Conservation (phyloP, 2,888 invertebrate species). For the Endomychus coccineus region DNA sequence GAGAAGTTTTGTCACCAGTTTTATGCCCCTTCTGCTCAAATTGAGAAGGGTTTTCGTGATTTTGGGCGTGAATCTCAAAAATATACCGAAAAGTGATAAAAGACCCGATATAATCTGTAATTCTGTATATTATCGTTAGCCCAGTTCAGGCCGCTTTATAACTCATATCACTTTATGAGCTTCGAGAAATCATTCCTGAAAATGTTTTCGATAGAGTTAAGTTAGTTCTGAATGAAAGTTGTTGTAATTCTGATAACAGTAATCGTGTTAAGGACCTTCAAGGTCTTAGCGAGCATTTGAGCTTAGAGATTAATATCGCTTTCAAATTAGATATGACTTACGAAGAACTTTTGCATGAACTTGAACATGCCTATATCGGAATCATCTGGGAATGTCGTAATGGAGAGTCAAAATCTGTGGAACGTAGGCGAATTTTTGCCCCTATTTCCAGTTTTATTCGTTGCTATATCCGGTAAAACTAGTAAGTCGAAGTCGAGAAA, state of each 20-base stretch:
- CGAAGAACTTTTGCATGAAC: conserved; percentile 65
- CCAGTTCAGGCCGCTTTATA: conserved; percentile 94
- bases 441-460: too few species aligned
- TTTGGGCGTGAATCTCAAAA: too few species aligned
- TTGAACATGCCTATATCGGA: conserved; percentile 69
- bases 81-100: conserved; percentile 44
- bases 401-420: too few species aligned
- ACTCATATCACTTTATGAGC: conserved; percentile 74
- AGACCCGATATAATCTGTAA: conserved; percentile 45
- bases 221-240: conserved; percentile 78
- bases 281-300: conserved; percentile 73
- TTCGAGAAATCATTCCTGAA: conserved; percentile 67
- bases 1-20: too few species aligned
- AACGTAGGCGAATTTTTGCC: too few species aligned
- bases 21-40: too few species aligned
- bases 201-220: conserved; percentile 47
- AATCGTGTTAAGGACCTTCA: conserved; percentile 73
- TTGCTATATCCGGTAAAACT: too few species aligned
- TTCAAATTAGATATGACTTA: conserved; percentile 86
- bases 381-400: conserved; percentile 97
- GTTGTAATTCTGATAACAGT: conserved; percentile 77
- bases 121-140: conserved; percentile 83
- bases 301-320: conserved; percentile 75
- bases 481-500: too few species aligned
- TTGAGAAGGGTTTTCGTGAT: too few species aligned